Conservation (phyloP, 2,113 vertebrate species). For the Oreotrochilus melanogaster region DNA sequence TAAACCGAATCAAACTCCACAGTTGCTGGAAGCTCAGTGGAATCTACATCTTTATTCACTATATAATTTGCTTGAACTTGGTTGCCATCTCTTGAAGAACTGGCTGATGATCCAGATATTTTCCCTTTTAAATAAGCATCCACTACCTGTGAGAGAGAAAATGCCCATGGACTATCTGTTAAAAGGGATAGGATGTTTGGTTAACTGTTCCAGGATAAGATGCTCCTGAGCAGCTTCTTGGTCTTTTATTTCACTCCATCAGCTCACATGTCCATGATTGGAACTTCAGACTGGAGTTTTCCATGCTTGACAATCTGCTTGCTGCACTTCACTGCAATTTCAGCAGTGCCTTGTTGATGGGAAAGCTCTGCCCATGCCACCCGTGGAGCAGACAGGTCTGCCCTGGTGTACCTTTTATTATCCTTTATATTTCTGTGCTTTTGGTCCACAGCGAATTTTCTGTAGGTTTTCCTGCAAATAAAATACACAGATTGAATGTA, state of each 20-base stretch:
- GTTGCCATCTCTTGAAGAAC: not conserved
- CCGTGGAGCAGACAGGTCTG: not conserved
- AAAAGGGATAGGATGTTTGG: not conserved
- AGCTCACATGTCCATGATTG: not conserved
- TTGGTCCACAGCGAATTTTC: not conserved
- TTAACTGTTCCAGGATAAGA: not conserved
- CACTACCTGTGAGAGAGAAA: not conserved
- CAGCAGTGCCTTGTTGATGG: not conserved
- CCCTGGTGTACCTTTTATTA: not conserved
- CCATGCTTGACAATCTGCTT: not conserved
- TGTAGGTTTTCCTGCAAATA: not conserved
- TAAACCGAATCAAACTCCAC: not conserved
- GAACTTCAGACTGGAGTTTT: not conserved
- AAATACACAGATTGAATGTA: not conserved
- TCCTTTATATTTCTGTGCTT: not conserved
- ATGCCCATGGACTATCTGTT: not conserved
- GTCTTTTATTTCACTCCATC: not conserved
- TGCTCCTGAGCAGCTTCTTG: not conserved
- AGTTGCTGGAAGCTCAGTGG: not conserved
- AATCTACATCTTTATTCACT: not conserved
- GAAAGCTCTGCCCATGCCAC: not conserved
- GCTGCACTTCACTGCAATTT: not conserved
- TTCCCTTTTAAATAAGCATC: not conserved
- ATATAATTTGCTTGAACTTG: not conserved
- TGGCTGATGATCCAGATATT: not conserved